A percentile compares a stretch with the other conserved stretches of the same genome.
These are phyloP conservation scores for Channa striata DNA, from an alignment of 2,797 vertebrate genomes.

Conservation along the genomic window DNA sequence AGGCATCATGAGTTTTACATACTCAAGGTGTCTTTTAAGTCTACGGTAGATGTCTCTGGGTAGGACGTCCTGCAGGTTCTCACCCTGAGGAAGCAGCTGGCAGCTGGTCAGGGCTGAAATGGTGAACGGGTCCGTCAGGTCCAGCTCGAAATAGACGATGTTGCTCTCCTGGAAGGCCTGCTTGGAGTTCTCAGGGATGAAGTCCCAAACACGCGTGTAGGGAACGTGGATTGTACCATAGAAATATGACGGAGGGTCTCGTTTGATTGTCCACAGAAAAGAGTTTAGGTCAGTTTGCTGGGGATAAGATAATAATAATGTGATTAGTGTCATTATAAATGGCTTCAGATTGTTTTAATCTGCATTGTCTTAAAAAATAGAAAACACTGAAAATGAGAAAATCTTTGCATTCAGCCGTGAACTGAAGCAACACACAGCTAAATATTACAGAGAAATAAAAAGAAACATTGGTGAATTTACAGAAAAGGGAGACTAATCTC, in stretches of 20 bases:
- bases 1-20: conserved; percentile 92
- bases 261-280: conserved; percentile 93
- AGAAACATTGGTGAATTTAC: background rate
- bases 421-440: too few species aligned
- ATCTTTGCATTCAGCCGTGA: too few species aligned
- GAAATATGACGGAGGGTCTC: conserved; percentile 91
- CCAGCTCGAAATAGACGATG: conserved; percentile 91
- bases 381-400: background rate
- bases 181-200: conserved; percentile 91
- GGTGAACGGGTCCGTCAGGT: conserved; percentile 91
- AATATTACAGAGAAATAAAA: background rate
- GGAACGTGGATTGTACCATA: conserved; percentile 93
- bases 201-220: conserved; percentile 92
- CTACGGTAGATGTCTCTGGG: conserved; percentile 88
- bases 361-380: background rate
- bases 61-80: conserved; percentile 91
- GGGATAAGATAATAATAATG: background rate
- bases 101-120: conserved; percentile 90
- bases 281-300: conserved; percentile 93
- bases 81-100: conserved; percentile 89
- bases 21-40: conserved; percentile 90
- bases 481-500: background rate
- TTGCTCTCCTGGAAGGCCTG: conserved; percentile 91
- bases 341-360: background rate
- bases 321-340: background rate